Evolutionary conservation across 2,113 vertebrate species (phyloP).

Genomic region (Nothoprocta pentlandii): DNA sequence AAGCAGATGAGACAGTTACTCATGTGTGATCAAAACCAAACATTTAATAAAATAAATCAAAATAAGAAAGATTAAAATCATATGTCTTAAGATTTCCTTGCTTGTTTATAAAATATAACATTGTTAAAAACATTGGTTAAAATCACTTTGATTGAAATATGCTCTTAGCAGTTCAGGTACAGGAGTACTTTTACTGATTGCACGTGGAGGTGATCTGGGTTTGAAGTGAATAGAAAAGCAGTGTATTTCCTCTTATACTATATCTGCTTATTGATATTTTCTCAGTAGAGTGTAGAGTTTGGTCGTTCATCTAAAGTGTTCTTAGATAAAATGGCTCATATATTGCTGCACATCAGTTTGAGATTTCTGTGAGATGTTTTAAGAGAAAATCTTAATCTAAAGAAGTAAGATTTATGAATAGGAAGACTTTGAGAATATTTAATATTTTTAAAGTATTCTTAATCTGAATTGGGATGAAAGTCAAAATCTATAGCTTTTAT

Average conservation of each 20-base stretch:
- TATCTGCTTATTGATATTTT: neutral
- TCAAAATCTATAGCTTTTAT: neutral
- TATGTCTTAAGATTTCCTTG: neutral
- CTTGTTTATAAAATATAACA: neutral
- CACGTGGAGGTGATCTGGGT: neutral
- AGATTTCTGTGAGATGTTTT: neutral
- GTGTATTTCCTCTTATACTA: neutral
- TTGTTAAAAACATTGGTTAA: neutral
- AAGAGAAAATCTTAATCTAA: neutral
- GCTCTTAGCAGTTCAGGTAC: neutral
- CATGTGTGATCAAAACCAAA: neutral
- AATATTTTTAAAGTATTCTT: neutral
- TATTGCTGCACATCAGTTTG: neutral
- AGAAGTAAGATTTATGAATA: neutral
- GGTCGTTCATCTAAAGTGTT: accelerated
- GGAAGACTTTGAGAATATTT: neutral
- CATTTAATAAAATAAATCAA: neutral
- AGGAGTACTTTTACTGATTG: neutral
- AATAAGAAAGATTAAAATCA: neutral
- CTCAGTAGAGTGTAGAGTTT: neutral
- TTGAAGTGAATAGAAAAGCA: neutral
- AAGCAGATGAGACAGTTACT: neutral
- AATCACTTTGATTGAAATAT: neutral
- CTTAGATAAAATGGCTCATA: neutral
- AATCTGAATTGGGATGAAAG: neutral